A percentile compares a stretch with the other conserved stretches of the same genome.
Evolutionary conservation across 2,113 vertebrate species (phyloP).

Genomic region (Pelecanus crispus): DNA sequence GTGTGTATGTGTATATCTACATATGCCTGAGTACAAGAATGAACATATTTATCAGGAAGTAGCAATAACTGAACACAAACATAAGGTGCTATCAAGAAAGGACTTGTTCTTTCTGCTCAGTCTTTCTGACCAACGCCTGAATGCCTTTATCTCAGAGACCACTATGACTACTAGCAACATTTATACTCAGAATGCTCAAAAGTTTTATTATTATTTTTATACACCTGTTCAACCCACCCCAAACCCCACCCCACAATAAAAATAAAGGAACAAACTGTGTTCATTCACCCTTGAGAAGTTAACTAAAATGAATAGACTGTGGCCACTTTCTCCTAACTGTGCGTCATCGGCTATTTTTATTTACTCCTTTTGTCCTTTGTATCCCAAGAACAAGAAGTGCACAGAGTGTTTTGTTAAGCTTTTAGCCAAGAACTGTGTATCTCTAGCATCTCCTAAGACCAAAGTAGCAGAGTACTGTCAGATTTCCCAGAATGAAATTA

Average conservation of each 20-base stretch:
- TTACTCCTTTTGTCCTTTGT: not conserved
- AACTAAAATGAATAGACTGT: not conserved
- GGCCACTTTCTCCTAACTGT: not conserved
- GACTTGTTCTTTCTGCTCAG: not conserved
- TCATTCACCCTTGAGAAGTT: not conserved
- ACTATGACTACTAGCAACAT: not conserved
- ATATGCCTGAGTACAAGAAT: not conserved
- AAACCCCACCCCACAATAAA: not conserved
- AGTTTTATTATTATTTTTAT: not conserved
- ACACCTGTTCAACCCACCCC: not conserved
- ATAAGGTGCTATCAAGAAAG: not conserved
- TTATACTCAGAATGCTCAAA: not conserved
- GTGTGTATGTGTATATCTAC: too few relatives aligned
- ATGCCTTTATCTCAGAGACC: not conserved
- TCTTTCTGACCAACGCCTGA: not conserved
- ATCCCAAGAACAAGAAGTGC: not conserved
- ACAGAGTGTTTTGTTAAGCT: not conserved
- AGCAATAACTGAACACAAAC: not conserved
- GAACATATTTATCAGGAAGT: not conserved
- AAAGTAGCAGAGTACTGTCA: not conserved
- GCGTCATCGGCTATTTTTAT: not conserved
- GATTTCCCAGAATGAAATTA: not conserved
- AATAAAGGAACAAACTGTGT: not conserved
- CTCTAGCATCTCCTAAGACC: not conserved
- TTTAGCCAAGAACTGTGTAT: not conserved